Conservation (phyloP, 2,113 vertebrate genomes). For the Columba livia region DNA sequence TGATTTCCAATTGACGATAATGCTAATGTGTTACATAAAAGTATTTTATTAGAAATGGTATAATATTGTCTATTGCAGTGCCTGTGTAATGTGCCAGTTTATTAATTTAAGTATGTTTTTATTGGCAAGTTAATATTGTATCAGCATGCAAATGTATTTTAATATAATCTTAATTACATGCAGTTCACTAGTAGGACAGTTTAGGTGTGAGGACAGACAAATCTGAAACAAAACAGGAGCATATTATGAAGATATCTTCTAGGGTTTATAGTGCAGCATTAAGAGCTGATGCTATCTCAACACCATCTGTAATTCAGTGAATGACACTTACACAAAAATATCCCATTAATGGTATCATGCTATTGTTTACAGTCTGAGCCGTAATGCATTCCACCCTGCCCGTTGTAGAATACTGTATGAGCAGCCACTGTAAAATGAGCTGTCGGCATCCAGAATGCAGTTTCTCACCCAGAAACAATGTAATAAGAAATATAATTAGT, state of each 20-base stretch:
- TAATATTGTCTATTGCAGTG: not conserved
- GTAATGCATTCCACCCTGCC: slow-evolving; percentile 55
- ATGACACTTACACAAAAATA: slow-evolving; percentile 19
- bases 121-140: slow-evolving; percentile 11
- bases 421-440: slow-evolving; percentile 64
- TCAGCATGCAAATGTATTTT: slow-evolving; percentile 3
- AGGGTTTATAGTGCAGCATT: not conserved
- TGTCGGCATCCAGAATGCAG: slow-evolving; percentile 38
- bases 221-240: not conserved
- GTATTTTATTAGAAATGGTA: slow-evolving; percentile 33
- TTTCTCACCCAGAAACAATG: slow-evolving; percentile 69
- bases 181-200: not conserved
- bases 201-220: not conserved
- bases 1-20: slow-evolving; percentile 49
- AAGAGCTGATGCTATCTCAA: not conserved
- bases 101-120: slow-evolving; percentile 44
- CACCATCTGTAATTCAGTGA: slow-evolving; percentile 10
- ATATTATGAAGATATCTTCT: not conserved
- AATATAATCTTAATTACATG: not conserved
- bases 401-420: slow-evolving; percentile 39
- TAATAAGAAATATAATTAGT: slow-evolving; percentile 72
- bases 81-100: slow-evolving; percentile 32
- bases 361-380: slow-evolving; percentile 41
- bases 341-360: slow-evolving; percentile 10
- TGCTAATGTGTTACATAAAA: slow-evolving; percentile 11